Evolutionary conservation across 2,888 invertebrate genomes (phyloP).

Genomic region (Macaria notata): DNA sequence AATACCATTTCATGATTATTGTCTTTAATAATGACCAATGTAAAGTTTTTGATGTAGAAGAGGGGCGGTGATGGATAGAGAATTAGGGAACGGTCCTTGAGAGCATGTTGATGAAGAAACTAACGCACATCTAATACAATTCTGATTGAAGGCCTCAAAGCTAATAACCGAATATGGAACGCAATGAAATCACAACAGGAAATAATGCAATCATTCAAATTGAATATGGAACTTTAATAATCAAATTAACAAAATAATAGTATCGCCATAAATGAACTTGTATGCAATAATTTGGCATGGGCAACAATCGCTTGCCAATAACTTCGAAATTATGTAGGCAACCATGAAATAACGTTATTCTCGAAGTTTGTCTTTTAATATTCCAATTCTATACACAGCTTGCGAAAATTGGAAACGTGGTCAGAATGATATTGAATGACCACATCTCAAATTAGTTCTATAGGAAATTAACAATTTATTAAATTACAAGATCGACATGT

Average conservation of each 20-base stretch:
- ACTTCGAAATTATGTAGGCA: conserved; percentile 55
- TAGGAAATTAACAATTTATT: conserved; percentile 31
- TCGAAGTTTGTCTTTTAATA: too few species aligned
- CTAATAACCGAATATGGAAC: background rate
- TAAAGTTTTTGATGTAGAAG: conserved; percentile 44
- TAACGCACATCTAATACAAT: background rate
- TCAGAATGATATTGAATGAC: conserved; percentile 13
- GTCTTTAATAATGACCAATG: conserved; percentile 62
- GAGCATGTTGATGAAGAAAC: conserved; percentile 27
- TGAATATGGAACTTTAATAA: conserved; percentile 27
- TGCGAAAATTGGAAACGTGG: background rate
- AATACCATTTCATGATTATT: conserved; percentile 57
- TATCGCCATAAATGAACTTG: conserved; percentile 34
- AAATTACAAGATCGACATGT: conserved; percentile 24
- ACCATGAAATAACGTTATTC: conserved; percentile 49
- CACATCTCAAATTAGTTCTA: conserved; percentile 1
- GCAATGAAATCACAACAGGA: background rate
- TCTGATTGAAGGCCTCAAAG: background rate
- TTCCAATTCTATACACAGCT: too few species aligned
- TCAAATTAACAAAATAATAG: conserved; percentile 25
- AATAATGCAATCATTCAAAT: conserved; percentile 9
- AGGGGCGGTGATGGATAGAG: conserved; percentile 40
- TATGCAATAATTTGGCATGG: conserved; percentile 16
- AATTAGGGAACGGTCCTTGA: conserved; percentile 33
- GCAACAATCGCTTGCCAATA: conserved; percentile 26